Conservation (phyloP, 2,797 vertebrate species). For the Sebastes oblongus region DNA sequence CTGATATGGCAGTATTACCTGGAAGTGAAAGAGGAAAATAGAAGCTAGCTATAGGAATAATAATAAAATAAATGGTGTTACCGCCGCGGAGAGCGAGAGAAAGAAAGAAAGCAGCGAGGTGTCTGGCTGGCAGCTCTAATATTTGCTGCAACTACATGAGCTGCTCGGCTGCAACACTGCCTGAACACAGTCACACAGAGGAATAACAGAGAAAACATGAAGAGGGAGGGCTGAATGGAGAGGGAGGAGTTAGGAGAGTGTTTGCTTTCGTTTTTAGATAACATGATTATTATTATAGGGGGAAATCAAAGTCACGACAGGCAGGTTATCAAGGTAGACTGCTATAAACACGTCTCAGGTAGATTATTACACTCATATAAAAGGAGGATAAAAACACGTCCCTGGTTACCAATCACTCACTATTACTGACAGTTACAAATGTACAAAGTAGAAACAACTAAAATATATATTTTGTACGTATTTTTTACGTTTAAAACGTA, state of each 20-base stretch:
- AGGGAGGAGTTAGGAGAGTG: constrained; percentile 68
- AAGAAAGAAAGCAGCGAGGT: constrained; percentile 9
- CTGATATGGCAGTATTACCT: background rate
- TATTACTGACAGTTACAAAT: background rate
- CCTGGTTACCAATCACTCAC: background rate
- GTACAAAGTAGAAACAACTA: no score
- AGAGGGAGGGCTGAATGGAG: constrained; percentile 69
- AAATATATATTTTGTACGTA: no score
- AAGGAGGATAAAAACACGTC: background rate
- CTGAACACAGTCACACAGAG: constrained; percentile 16
- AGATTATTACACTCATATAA: no score
- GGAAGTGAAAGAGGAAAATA: background rate
- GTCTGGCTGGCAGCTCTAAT: constrained; percentile 10
- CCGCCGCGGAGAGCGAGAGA: background rate
- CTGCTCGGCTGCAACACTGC: constrained; percentile 28
- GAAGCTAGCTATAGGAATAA: background rate
- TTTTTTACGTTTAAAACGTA: no score
- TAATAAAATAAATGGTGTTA: background rate
- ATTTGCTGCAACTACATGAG: constrained; percentile 27
- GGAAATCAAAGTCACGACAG: constrained; percentile 47
- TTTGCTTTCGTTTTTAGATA: constrained; percentile 26
- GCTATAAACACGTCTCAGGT: background rate
- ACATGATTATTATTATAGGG: constrained; percentile 2
- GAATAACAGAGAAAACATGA: constrained; percentile 35
- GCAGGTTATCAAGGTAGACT: background rate